These are phyloP conservation scores for Nymphicus hollandicus DNA, from an alignment of 2,113 vertebrate species.

Conservation along the genomic window DNA sequence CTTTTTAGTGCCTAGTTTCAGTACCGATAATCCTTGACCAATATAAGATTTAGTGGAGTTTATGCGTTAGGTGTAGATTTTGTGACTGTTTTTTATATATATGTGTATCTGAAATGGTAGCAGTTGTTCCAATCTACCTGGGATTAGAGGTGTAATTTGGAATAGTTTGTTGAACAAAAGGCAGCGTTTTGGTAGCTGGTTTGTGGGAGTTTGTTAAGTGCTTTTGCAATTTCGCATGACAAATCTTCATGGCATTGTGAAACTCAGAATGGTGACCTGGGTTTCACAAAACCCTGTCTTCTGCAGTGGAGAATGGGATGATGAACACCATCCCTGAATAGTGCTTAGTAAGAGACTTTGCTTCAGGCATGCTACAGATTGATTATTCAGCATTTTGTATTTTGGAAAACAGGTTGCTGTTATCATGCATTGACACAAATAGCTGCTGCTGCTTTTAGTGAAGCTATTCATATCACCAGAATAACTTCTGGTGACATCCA, in stretches of 20 bases:
- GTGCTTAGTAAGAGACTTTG: background rate
- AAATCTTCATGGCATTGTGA: background rate
- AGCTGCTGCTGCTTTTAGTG: background rate
- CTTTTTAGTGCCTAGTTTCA: background rate
- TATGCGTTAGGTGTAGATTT: background rate
- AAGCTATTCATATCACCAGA: background rate
- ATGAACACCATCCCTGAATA: background rate
- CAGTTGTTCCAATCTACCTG: background rate
- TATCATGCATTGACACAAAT: background rate
- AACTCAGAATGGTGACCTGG: fast-evolving
- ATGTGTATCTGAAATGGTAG: background rate
- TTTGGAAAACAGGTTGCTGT: background rate
- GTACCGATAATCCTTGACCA: background rate
- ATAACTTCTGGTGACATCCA: background rate
- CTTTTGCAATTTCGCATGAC: background rate
- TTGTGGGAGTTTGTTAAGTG: background rate
- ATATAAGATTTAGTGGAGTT: background rate
- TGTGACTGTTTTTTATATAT: background rate
- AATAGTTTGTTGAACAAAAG: background rate
- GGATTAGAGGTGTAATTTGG: background rate
- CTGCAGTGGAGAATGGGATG: background rate
- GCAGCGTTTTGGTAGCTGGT: background rate
- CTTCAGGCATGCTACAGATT: background rate
- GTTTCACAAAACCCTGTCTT: background rate
- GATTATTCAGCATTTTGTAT: background rate